Percentiles rank a stretch among this genome's conserved stretches.
phyloP scores from a whole-genome alignment of 2,113 vertebrate species.

The Camelus bactrianus region DNA sequence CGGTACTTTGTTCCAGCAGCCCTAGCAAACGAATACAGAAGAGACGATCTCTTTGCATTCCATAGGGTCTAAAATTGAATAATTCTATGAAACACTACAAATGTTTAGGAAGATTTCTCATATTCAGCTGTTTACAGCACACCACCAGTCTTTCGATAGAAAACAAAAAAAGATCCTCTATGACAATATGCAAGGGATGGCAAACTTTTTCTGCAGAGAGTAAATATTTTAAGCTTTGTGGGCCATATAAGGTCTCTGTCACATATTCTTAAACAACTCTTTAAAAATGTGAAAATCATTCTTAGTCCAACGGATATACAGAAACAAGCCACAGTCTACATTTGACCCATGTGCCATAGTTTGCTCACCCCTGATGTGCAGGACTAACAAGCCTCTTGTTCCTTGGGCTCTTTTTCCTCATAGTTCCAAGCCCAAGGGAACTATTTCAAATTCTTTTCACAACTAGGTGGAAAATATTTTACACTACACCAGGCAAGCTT shows the following conservation, averaged over 20 bases:
- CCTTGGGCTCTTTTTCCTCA: background rate
- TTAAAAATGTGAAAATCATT: constrained; percentile 22
- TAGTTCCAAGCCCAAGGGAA: background rate
- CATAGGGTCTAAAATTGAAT: background rate
- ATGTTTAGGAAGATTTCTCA: background rate
- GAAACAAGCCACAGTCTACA: background rate
- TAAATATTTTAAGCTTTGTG: background rate
- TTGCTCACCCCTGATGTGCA: background rate
- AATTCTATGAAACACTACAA: background rate
- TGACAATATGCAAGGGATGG: background rate
- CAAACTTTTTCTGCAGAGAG: background rate
- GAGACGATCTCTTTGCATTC: background rate
- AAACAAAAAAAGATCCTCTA: background rate
- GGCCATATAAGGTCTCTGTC: background rate
- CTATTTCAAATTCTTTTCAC: background rate
- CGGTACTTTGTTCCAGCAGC: background rate
- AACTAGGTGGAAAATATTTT: background rate
- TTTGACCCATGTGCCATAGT: background rate
- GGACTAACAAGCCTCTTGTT: background rate
- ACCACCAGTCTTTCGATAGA: background rate
- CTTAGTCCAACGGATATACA: background rate
- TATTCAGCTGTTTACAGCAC: background rate
- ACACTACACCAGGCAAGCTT: background rate
- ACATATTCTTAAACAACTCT: background rate
- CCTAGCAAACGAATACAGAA: background rate